These are phyloP conservation scores for Andricus grossulariae DNA, from an alignment of 1,140 invertebrate genomes.

Conservation along the genomic window DNA sequence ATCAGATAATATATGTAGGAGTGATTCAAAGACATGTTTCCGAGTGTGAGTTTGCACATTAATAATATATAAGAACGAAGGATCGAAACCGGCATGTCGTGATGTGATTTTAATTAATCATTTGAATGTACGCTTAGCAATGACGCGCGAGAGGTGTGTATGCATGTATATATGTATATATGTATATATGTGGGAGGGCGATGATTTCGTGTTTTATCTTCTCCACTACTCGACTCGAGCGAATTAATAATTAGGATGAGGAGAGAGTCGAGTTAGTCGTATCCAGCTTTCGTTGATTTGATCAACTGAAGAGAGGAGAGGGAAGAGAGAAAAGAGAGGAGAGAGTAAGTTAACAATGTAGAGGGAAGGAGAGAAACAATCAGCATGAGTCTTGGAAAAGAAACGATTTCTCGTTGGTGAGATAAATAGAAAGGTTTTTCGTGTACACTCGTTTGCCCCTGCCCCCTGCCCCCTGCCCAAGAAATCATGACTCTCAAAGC, in stretches of 20 bases:
- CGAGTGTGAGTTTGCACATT: slow-evolving; percentile 15
- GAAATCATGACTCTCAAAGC: slow-evolving; percentile 28
- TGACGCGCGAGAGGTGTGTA: slow-evolving; percentile 37
- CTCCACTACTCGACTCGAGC: slow-evolving; percentile 52
- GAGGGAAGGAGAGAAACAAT: slow-evolving; percentile 51
- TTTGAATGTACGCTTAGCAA: slow-evolving; percentile 60
- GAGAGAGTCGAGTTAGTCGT: slow-evolving; percentile 45
- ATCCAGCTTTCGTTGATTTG: slow-evolving; percentile 57
- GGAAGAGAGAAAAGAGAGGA: no score
- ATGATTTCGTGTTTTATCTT: slow-evolving; percentile 65
- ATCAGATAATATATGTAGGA: slow-evolving; percentile 18
- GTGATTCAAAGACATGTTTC: slow-evolving; percentile 3
- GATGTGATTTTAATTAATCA: slow-evolving; percentile 66
- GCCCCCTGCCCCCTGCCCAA: background rate
- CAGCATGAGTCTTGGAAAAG: slow-evolving; percentile 38
- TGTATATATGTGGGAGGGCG: slow-evolving; percentile 49
- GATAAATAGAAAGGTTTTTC: slow-evolving; percentile 39
- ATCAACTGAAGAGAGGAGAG: slow-evolving; percentile 38
- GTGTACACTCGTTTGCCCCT: slow-evolving; percentile 25
- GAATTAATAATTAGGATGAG: slow-evolving; percentile 62
- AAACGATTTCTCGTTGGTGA: slow-evolving; percentile 35
- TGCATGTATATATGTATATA: slow-evolving; percentile 34
- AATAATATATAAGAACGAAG: background rate
- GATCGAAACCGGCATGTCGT: slow-evolving; percentile 38
- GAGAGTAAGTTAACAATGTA: slow-evolving; percentile 33